phyloP scores from a whole-genome alignment of 1,140 invertebrate species.

The Ectropis grisescens region DNA sequence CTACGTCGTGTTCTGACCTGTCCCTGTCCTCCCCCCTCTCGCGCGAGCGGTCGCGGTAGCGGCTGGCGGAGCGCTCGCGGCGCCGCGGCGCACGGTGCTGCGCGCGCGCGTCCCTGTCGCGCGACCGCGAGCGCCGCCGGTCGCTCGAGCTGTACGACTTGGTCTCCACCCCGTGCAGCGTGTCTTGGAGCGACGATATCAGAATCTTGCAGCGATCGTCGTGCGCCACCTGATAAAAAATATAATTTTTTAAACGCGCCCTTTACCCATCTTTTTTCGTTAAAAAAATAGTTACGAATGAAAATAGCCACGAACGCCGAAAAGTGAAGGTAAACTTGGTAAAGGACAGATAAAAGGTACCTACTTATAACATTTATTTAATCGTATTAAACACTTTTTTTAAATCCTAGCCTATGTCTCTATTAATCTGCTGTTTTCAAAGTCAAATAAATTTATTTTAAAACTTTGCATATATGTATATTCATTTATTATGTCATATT shows the following conservation, averaged over 20 bases:
- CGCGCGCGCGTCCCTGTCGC: slow-evolving; percentile 82
- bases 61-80: slow-evolving; percentile 83
- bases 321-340: no score
- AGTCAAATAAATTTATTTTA: no score
- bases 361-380: no score
- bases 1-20: slow-evolving; percentile 36
- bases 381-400: no score
- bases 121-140: slow-evolving; percentile 79
- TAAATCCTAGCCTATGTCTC: no score
- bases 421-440: no score
- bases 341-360: no score
- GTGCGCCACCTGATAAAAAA: slow-evolving; percentile 82
- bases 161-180: slow-evolving; percentile 95
- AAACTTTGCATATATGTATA: no score
- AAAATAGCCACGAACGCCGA: no score
- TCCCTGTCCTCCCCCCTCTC: slow-evolving; percentile 75
- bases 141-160: slow-evolving; percentile 88
- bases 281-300: neutral
- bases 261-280: no score
- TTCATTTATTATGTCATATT: no score
- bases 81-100: slow-evolving; percentile 76
- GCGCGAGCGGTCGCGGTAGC: slow-evolving; percentile 84
- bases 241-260: neutral
- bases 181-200: slow-evolving; percentile 97
- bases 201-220: slow-evolving; percentile 99